These are phyloP conservation scores for Linepithema humile DNA, from an alignment of 1,140 invertebrate genomes.

Conservation along the genomic window DNA sequence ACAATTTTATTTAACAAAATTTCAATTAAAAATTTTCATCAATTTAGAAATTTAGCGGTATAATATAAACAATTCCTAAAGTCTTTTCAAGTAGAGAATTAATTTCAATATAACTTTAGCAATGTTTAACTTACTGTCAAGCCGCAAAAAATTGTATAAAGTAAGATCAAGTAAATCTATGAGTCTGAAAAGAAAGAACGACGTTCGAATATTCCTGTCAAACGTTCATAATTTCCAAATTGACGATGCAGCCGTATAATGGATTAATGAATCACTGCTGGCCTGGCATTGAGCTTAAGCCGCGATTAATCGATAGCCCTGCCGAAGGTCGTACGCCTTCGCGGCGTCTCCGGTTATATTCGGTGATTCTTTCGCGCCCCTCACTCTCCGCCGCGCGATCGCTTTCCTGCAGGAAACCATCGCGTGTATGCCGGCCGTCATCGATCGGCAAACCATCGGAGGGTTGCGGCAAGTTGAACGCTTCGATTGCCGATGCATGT, in stretches of 20 bases:
- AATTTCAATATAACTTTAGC: too few relatives aligned
- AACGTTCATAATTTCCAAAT: conserved; percentile 31
- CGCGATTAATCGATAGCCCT: conserved; percentile 67
- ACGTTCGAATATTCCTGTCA: not conserved
- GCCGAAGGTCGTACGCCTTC: conserved; percentile 67
- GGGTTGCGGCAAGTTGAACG: not conserved
- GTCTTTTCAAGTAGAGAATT: too few relatives aligned
- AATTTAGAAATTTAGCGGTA: too few relatives aligned
- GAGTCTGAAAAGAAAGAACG: not conserved
- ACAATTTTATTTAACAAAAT: too few relatives aligned
- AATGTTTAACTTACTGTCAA: too few relatives aligned
- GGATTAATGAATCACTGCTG: conserved; percentile 50
- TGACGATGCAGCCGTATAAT: not conserved
- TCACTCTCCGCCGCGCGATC: not conserved
- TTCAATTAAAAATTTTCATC: too few relatives aligned
- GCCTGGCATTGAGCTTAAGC: conserved; percentile 66
- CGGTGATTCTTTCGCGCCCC: conserved; percentile 32
- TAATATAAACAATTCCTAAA: too few relatives aligned
- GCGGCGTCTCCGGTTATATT: conserved; percentile 65
- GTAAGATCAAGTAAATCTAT: too few relatives aligned
- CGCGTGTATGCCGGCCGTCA: conserved; percentile 50
- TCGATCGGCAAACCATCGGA: conserved; percentile 33
- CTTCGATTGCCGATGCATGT: conserved; percentile 37
- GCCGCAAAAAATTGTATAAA: too few relatives aligned
- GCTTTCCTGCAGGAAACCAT: conserved; percentile 29